These are phyloP conservation scores for Clinocottus analis DNA, from an alignment of 2,113 vertebrate genomes.

Conservation along the genomic window DNA sequence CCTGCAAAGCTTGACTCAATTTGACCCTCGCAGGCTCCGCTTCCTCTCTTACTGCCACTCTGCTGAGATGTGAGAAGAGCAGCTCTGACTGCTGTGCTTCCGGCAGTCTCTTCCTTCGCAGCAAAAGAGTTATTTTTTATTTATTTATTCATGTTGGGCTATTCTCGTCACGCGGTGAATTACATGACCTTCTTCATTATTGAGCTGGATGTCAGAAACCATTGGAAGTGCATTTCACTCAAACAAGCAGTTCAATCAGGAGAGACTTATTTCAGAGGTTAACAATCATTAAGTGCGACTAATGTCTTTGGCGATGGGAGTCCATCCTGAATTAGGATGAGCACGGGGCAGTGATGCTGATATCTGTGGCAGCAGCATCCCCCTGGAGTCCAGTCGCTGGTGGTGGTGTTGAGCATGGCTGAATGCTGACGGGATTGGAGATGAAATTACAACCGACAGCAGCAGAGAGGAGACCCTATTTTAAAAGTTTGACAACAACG, in stretches of 20 bases:
- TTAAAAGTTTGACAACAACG: too few relatives aligned
- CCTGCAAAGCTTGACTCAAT: constrained; percentile 11
- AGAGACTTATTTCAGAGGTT: too few relatives aligned
- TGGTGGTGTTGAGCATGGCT: too few relatives aligned
- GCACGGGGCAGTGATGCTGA: too few relatives aligned
- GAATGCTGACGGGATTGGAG: too few relatives aligned
- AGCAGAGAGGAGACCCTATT: too few relatives aligned
- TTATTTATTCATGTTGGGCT: neutral
- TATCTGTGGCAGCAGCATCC: too few relatives aligned
- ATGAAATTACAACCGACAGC: too few relatives aligned
- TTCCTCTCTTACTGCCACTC: neutral
- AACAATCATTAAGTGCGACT: too few relatives aligned
- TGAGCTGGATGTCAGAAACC: neutral
- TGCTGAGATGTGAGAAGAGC: neutral
- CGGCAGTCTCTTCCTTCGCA: neutral
- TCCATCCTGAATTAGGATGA: too few relatives aligned
- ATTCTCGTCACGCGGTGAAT: neutral
- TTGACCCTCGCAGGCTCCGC: neutral
- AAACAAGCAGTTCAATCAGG: neutral
- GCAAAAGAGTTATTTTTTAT: rapidly evolving
- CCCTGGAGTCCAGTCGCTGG: too few relatives aligned
- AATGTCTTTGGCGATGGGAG: too few relatives aligned
- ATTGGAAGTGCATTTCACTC: neutral
- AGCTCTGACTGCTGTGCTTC: neutral
- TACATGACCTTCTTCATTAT: neutral